Percentiles rank a stretch among this genome's conserved stretches.
Conservation (phyloP, 2,888 invertebrate genomes). For the Athalia cordata region DNA sequence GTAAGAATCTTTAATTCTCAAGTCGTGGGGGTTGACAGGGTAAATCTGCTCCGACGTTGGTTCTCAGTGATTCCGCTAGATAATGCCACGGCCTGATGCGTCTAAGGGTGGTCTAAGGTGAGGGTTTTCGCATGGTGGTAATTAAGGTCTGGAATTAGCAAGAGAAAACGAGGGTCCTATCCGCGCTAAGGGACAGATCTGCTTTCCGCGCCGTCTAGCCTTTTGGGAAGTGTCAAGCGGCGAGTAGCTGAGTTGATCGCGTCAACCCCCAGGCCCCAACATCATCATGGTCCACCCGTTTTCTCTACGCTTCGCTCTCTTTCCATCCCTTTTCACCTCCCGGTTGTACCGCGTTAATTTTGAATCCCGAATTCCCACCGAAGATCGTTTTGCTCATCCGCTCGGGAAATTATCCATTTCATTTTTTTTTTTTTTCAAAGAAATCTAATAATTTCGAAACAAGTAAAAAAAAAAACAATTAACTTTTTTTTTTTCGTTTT, state of each 20-base stretch:
- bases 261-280: not conserved
- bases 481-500: too few relatives aligned
- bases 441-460: too few relatives aligned
- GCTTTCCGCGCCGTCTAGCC: conserved; percentile 40
- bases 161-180: conserved; percentile 47
- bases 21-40: conserved; percentile 34
- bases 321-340: not conserved
- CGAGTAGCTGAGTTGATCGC: conserved; percentile 34
- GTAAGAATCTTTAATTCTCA: conserved; percentile 28
- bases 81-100: conserved; percentile 44
- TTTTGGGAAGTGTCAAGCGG: conserved; percentile 32
- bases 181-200: conserved; percentile 44
- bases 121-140: conserved; percentile 47
- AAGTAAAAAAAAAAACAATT: too few relatives aligned
- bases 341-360: not conserved
- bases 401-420: too few relatives aligned
- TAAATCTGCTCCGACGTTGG: not conserved
- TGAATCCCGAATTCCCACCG: not conserved
- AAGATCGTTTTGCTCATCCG: not conserved
- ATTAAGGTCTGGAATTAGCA: conserved; percentile 47
- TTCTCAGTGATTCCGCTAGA: conserved; percentile 36
- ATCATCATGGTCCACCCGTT: conserved; percentile 11
- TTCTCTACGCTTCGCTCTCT: not conserved
- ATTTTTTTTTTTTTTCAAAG: too few relatives aligned
- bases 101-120: conserved; percentile 27